Evolutionary conservation across 92 coral and sea anemone genomes (phyloP), one percentile per base, ranked within the genome.

Genomic region (Hydrozoanthus gracilis): DNA sequence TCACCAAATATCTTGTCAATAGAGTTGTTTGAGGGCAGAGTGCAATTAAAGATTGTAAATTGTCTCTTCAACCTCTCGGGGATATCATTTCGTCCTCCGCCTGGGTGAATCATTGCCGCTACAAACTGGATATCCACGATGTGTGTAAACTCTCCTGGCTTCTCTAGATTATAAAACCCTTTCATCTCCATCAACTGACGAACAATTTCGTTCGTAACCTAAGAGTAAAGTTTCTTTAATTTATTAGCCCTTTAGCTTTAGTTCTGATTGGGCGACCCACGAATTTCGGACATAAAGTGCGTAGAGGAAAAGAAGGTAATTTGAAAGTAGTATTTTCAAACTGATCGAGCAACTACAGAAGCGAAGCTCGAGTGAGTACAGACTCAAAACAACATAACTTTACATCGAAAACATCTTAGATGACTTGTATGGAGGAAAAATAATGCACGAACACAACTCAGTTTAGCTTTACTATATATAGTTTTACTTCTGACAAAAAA

Each of bases 51-150:
- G 84, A 94, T 92, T 54, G 95, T 88, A 83, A 94, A 94, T 80
- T 94, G 95, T 70, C 98, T 87, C 88, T 94, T 94, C 5, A 94
- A 86, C 58, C 98, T 86, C 56, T 94, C 98, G 79, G 98, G 98
- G 73, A 94, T 94, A 82, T 94, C 98, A 83, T 94, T 94, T 20
- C 98, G 85, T 83, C 98, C 98, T 66, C 98, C 98, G 0, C 98
- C 98, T 4, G 98, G 98, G 67, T 94, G 98, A 84, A 94, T 94
- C 98, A 94, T 94, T 18, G 98, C 98, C 44, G 98, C 98, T 35
- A 93, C 89, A 65, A 88, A 92, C 86, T 94, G 98, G 64, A 94
- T 92, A 86, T 94, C 98, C 20, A 92, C 98, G 51, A 94, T 94
- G 83, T 94, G 95, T 11, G 98, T 94, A 89, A 94, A 94, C 58